Percentiles rank a stretch among this genome's conserved stretches.
These are phyloP conservation scores for Actinia tenebrosa DNA, from an alignment of 64 coral and sea anemone genomes.

Conservation along the genomic window DNA sequence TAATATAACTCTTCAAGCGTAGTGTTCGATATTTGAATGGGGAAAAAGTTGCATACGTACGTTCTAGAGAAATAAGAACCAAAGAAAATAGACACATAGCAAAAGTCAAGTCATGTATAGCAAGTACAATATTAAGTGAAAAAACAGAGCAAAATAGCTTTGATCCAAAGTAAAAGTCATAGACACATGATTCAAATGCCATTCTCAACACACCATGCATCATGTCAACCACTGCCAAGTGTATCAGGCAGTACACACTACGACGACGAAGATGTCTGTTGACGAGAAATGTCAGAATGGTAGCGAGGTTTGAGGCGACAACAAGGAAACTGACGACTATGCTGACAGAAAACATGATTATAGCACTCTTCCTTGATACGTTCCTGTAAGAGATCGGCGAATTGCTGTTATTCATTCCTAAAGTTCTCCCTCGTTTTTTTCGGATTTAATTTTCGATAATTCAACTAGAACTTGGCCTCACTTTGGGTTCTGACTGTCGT, in stretches of 20 bases:
- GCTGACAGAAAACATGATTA: neutral
- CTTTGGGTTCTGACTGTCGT: too few species aligned
- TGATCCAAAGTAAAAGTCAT: neutral
- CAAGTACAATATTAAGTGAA: neutral
- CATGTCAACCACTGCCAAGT: neutral
- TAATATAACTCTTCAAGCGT: neutral
- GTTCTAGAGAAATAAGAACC: neutral
- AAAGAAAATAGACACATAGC: neutral
- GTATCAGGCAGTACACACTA: neutral
- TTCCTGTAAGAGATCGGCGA: too few species aligned
- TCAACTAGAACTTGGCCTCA: too few species aligned
- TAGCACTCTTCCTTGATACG: neutral
- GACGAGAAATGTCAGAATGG: neutral
- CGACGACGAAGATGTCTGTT: slow-evolving; percentile 10
- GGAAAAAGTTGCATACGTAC: neutral
- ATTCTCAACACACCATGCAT: neutral
- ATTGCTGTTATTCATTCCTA: too few species aligned
- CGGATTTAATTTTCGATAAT: too few species aligned
- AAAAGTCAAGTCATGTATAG: neutral
- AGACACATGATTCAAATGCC: neutral
- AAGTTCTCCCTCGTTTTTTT: too few species aligned
- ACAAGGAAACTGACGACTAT: neutral
- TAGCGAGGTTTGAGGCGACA: neutral
- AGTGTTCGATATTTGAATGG: neutral
- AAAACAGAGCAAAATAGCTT: neutral